Conservation (phyloP, 2,113 vertebrate species). For the Sceloporus undulatus region DNA sequence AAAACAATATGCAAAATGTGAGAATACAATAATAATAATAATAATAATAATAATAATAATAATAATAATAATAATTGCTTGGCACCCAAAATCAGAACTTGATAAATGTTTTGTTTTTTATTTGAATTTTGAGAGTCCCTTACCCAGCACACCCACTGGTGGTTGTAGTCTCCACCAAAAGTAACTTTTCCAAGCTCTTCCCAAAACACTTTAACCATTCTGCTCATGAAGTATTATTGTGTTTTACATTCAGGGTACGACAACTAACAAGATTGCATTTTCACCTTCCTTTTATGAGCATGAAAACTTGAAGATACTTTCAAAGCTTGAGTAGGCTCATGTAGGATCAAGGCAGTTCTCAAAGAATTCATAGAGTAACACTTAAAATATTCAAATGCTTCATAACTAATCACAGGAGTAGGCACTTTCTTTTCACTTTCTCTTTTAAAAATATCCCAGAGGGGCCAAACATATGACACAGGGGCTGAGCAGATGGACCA, state of each 20-base stretch:
- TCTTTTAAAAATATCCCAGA: neutral
- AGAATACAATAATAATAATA: neutral
- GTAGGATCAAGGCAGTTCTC: neutral
- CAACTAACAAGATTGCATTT: neutral
- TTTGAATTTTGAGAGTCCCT: too few species aligned
- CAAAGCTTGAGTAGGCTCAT: neutral
- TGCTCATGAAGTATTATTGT: neutral
- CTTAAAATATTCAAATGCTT: neutral
- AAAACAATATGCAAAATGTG: neutral
- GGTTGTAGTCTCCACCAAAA: too few species aligned
- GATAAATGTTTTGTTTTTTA: too few species aligned
- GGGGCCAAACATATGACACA: too few species aligned
- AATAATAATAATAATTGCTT: neutral
- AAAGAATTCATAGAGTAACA: neutral
- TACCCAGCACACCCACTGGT: too few species aligned
- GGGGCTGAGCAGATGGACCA: too few species aligned
- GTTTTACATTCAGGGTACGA: neutral
- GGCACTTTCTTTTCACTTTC: too few species aligned
- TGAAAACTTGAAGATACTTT: neutral
- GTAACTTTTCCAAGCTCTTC: too few species aligned
- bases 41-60: too few species aligned
- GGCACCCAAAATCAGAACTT: neutral
- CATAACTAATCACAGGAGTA: neutral
- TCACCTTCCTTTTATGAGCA: neutral
- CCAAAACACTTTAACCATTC: too few species aligned